Conservation (phyloP, 2,113 vertebrate species). For the Petroica traversi region DNA sequence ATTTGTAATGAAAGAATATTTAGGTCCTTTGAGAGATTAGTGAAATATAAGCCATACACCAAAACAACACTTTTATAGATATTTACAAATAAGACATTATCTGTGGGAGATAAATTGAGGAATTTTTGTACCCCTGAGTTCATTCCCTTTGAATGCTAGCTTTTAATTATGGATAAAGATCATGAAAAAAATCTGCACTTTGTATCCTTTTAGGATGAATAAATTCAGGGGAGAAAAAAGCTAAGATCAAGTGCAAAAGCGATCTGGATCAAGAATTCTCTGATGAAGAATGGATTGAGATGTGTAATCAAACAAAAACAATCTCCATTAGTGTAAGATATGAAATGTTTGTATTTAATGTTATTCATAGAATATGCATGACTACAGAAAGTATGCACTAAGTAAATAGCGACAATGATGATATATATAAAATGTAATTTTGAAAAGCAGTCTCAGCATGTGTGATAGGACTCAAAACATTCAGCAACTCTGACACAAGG, state of each 20-base stretch:
- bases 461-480: background rate
- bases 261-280: conserved; percentile 52
- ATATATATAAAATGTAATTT: conserved; percentile 7
- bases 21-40: conserved; percentile 35
- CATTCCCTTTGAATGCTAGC: background rate
- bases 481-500: background rate
- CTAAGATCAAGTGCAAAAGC: conserved; percentile 38
- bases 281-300: conserved; percentile 59
- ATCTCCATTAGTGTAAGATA: conserved; percentile 53
- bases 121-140: conserved; percentile 53
- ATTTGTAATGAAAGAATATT: conserved; percentile 57
- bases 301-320: conserved; percentile 55
- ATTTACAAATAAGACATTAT: conserved; percentile 61
- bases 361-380: conserved; percentile 62
- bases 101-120: conserved; percentile 53
- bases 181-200: conserved; percentile 16
- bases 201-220: conserved; percentile 43
- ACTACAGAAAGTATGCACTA: background rate
- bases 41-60: background rate
- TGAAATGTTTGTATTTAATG: conserved; percentile 55
- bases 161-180: conserved; percentile 66
- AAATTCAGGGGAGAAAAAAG: conserved; percentile 51
- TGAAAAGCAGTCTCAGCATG: background rate
- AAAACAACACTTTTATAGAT: conserved; percentile 45
- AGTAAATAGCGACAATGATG: conserved; percentile 36